Percentiles rank a stretch among this genome's conserved stretches.
phyloP scores from a whole-genome alignment of 2,797 vertebrate genomes.

The Okamejei kenojei region DNA sequence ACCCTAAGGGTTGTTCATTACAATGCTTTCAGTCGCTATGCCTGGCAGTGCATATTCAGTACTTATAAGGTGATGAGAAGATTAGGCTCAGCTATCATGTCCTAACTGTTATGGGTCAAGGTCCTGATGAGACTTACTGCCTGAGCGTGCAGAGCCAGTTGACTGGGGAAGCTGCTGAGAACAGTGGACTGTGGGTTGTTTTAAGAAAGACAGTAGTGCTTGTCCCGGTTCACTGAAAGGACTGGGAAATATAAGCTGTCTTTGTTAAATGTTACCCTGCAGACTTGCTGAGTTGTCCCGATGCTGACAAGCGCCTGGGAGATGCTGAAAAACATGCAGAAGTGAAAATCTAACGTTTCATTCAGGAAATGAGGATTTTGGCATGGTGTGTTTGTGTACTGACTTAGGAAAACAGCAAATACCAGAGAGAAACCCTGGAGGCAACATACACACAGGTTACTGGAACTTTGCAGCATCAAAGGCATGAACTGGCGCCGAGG shows the following conservation, averaged over 20 bases:
- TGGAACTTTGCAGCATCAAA: slow-evolving; percentile 31
- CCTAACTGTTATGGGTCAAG: background rate
- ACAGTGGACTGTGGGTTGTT: background rate
- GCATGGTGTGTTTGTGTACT: background rate
- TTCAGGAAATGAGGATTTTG: slow-evolving; percentile 35
- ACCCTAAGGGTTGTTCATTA: background rate
- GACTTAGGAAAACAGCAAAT: slow-evolving; percentile 27
- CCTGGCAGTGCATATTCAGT: background rate
- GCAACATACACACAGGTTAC: slow-evolving; percentile 24
- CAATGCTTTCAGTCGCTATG: background rate
- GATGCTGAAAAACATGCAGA: slow-evolving; percentile 20
- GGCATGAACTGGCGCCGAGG: background rate
- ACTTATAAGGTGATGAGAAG: background rate
- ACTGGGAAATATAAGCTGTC: background rate
- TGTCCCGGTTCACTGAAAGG: background rate
- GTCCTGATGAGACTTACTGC: background rate
- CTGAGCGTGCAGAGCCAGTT: background rate
- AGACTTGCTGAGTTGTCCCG: slow-evolving; percentile 6
- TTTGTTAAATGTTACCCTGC: background rate
- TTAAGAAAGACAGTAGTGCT: background rate
- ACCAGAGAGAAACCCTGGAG: slow-evolving; percentile 32
- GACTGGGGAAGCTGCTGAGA: background rate
- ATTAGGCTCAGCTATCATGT: background rate
- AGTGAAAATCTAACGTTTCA: slow-evolving; percentile 31
- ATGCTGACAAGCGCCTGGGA: slow-evolving; percentile 6